Percentiles rank a stretch among this genome's conserved stretches.
Evolutionary conservation across 1,140 invertebrate species (phyloP).

Genomic region (Euwallacea fornicatus): DNA sequence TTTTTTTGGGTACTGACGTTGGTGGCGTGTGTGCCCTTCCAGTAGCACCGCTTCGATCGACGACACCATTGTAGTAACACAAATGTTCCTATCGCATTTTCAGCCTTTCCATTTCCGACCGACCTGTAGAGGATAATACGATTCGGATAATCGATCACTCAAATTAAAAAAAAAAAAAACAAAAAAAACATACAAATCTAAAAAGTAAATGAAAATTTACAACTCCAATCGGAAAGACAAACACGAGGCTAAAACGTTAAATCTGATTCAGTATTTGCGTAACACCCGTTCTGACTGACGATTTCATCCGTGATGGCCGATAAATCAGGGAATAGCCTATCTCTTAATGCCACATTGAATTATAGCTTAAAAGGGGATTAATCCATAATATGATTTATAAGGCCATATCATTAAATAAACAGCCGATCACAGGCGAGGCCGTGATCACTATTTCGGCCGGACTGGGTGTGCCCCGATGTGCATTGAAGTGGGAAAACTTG

Average conservation of each 20-base stretch:
- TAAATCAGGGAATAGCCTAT: slow-evolving; percentile 31
- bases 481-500: no score
- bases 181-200: neutral
- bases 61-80: no score
- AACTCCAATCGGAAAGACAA: slow-evolving; percentile 12
- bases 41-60: no score
- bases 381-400: slow-evolving; percentile 33
- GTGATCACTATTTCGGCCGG: no score
- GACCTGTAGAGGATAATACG: no score
- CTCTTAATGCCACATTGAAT: slow-evolving; percentile 35
- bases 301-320: slow-evolving; percentile 29
- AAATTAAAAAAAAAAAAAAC: no score
- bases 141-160: no score
- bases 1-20: no score
- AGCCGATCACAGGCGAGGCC: slow-evolving; percentile 12
- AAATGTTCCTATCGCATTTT: no score
- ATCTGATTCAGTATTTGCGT: slow-evolving; percentile 21
- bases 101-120: no score
- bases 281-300: slow-evolving; percentile 23
- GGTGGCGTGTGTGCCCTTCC: no score
- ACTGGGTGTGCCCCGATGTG: no score
- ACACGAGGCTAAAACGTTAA: slow-evolving; percentile 13
- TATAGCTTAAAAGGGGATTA: slow-evolving; percentile 32
- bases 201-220: slow-evolving; percentile 15
- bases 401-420: slow-evolving; percentile 31